Evolutionary conservation across 64 coral and sea anemone genomes (phyloP), one percentile per base, ranked within the genome.

Genomic region (Astreopora myriophthalma): DNA sequence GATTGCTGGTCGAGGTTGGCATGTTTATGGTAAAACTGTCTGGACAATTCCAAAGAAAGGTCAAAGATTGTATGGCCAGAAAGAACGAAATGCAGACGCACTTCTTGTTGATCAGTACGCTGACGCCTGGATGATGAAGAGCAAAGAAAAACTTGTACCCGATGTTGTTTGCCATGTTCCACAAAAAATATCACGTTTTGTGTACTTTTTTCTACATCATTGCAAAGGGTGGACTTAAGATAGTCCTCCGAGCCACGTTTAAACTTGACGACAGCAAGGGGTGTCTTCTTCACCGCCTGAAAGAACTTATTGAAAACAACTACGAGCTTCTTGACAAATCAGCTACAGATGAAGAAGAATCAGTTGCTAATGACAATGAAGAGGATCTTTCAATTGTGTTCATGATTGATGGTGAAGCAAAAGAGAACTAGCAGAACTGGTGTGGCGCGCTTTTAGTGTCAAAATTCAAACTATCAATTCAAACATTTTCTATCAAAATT

Each of bases 31-130:
- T 49, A 79, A 44, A 79, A 79, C 44, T 57, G 40, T 79, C 49
- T 79, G 34, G 75, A 10, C 75, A 49, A 79, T 19, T 24, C 75
- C 39, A 79, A 79, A 57, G 75, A 49, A 48, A 42, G 75, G 40
- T 44, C 40, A 44, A 44, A 44, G 40, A 44, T 44, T 44, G 40
- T 44, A 44, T 44, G 40, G 40, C 40, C 40, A 44, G 40, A 44
- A 2, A 44, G 40, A 44, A 44, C 40, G 40, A 44, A 11, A 44
- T 44, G 60, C 62, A 37, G 34, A 86, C 37, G 62, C 84, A 30
- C 58, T 86, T 64, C 84, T 86, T 26, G 84, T 71, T 64, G 84
- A 86, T 70, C 57, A 86, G 61, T 86, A 86, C 61, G 62, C 83
- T 38, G 58, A 68, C 34, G 83, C 83, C 24, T 86, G 83, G 60